These are phyloP conservation scores for Rhodeus uyekii DNA, from an alignment of 2,797 vertebrate species.

Conservation along the genomic window DNA sequence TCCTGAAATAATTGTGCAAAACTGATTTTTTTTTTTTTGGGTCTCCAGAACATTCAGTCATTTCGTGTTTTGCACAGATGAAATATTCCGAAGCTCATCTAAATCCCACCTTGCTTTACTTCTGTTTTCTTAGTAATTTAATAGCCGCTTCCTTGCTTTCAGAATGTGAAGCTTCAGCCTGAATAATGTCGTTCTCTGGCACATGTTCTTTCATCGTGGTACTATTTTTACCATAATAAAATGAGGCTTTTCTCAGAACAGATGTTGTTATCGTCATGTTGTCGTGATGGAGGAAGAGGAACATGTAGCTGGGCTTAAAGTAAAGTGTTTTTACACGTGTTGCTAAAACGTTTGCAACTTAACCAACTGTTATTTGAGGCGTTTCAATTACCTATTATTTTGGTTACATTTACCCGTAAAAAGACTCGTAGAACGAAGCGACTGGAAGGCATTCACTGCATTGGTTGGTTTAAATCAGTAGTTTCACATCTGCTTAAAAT, in stretches of 20 bases:
- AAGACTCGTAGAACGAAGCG: neutral
- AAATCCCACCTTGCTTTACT: neutral
- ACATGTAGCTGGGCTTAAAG: neutral
- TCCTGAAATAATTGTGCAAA: slow-evolving; percentile 22
- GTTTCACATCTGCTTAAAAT: too few relatives aligned
- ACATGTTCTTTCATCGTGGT: slow-evolving; percentile 23
- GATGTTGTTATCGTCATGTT: neutral
- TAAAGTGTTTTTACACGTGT: neutral
- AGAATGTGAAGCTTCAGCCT: neutral
- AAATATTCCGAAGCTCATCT: neutral
- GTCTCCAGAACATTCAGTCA: neutral
- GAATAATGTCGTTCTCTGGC: slow-evolving; percentile 18
- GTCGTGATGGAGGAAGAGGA: neutral
- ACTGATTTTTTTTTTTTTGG: neutral
- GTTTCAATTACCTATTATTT: neutral
- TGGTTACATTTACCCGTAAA: neutral
- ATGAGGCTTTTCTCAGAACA: slow-evolving; percentile 13
- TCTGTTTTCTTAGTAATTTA: slow-evolving; percentile 21
- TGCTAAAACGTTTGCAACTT: neutral
- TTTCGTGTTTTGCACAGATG: neutral
- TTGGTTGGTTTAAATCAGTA: too few relatives aligned
- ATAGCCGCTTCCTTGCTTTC: slow-evolving; percentile 1
- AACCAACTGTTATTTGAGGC: neutral
- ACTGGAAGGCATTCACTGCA: neutral
- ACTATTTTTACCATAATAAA: neutral